Conservation (phyloP, 2,888 invertebrate genomes). For the Tribolium freemani region DNA sequence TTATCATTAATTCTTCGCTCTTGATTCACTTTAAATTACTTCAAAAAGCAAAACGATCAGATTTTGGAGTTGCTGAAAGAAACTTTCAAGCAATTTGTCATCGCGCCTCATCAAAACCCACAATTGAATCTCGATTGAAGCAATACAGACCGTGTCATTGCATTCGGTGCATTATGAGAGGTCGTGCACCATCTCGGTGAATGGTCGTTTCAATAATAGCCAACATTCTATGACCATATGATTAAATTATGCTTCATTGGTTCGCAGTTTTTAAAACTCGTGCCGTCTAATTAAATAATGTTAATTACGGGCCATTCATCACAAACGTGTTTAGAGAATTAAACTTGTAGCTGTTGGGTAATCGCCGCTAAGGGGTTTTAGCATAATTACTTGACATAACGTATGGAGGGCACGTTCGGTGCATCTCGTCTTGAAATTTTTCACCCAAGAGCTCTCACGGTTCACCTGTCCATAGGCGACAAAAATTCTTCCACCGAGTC, state of each 20-base stretch:
- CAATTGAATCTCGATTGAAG: not conserved
- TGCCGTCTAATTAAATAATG: conserved; percentile 8
- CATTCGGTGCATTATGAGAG: not conserved
- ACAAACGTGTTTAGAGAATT: not conserved
- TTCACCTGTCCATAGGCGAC: not conserved
- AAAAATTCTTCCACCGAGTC: not conserved
- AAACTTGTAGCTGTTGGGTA: not conserved
- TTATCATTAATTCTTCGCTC: not conserved
- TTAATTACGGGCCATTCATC: conserved; percentile 7
- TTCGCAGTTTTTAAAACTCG: not conserved
- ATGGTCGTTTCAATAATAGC: not conserved
- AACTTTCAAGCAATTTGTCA: not conserved
- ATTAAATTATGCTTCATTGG: not conserved
- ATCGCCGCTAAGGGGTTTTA: too few relatives aligned
- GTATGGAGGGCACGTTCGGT: conserved; percentile 11
- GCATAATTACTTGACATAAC: conserved; percentile 12
- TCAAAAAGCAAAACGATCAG: not conserved
- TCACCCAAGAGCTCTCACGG: not conserved
- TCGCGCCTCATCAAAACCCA: not conserved
- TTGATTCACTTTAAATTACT: not conserved
- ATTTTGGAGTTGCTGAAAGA: not conserved
- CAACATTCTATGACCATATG: not conserved
- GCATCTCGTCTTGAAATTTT: conserved; percentile 25
- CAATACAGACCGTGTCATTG: not conserved
- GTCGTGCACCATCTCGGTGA: not conserved